Percentiles rank a stretch among this genome's conserved stretches.
Conservation (phyloP, 1,140 invertebrate species). For the Drosophila insularis region DNA sequence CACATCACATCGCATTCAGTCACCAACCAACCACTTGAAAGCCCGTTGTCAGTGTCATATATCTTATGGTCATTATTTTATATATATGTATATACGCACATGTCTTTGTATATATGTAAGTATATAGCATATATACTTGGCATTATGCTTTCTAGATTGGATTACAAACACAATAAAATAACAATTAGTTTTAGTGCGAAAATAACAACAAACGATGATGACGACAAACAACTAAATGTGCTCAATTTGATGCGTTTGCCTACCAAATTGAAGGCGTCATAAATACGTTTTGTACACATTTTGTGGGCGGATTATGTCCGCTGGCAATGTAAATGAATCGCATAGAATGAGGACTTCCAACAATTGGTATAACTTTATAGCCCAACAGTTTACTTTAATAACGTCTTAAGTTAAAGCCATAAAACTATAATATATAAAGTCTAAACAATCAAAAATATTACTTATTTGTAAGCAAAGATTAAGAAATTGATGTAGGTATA, state of each 20-base stretch:
- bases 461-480: too few species aligned
- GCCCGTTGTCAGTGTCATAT: neutral
- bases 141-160: constrained; percentile 36
- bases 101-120: neutral
- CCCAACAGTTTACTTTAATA: neutral
- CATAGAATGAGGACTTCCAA: neutral
- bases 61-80: constrained; percentile 1
- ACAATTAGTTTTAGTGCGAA: constrained; percentile 56
- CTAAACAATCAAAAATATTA: neutral
- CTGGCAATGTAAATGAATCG: constrained; percentile 11
- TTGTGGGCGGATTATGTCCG: neutral
- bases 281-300: constrained; percentile 4
- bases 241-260: constrained; percentile 12
- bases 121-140: neutral
- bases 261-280: constrained; percentile 11
- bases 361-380: neutral
- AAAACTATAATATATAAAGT: neutral
- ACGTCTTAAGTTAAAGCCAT: neutral
- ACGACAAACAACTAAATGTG: constrained; percentile 10
- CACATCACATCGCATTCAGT: neutral
- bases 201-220: constrained; percentile 20
- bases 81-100: neutral
- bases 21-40: neutral
- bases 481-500: too few species aligned
- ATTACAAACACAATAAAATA: constrained; percentile 60